Base-by-base conservation (phyloP, 2,797 vertebrate genomes). In the Graptemys geographica region DNA sequence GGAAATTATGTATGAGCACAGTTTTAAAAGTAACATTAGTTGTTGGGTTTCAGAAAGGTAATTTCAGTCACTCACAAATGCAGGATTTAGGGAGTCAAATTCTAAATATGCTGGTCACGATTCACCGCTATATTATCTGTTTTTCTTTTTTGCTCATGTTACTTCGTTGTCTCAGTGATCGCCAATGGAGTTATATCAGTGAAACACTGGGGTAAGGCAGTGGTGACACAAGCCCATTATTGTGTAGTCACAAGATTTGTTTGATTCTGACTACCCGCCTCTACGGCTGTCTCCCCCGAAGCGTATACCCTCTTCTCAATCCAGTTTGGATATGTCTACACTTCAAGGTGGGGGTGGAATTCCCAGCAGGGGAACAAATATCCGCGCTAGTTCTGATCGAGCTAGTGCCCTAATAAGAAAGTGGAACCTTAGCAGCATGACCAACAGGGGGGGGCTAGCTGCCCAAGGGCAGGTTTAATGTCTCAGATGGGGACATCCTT, bases 131-230 rank as follows among this genome's bases (percentile, higher is more conserved):
- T 11, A 33, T 87, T 69, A 69, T 37, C 15, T 52, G 2, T 91
- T 47, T 5, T n/a, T 5, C 25, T n/a, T 7, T 65, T 12, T 90
- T 11, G 65, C 94, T n/a, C 72, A 59, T 41, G 37, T 6, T 76
- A 19, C 21, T 11, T 79, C 55, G 25, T 41, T 13, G 18, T 0
- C 28, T 1, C 1, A 27, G 65, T 65, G 88, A 44, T 1, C 57
- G 76, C 87, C 49, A 44, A 8, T 33, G 2, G 0, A 41, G 13
- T 5, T 11, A 1, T 3, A 7, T 13, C 10, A 0, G 2, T 3
- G 0, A 2, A 1, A 3, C 41, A 80, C 83, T 84, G 88, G 19
- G 56, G 57, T 81, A 86, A 82, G 79, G 41, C 21, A 31, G 87
- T 1, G 57, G n/a, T 79, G 76, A 76, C 74, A 28, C 55, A 28